Evolutionary conservation across 2,113 vertebrate genomes (phyloP).

Genomic region (Peromyscus californicus): DNA sequence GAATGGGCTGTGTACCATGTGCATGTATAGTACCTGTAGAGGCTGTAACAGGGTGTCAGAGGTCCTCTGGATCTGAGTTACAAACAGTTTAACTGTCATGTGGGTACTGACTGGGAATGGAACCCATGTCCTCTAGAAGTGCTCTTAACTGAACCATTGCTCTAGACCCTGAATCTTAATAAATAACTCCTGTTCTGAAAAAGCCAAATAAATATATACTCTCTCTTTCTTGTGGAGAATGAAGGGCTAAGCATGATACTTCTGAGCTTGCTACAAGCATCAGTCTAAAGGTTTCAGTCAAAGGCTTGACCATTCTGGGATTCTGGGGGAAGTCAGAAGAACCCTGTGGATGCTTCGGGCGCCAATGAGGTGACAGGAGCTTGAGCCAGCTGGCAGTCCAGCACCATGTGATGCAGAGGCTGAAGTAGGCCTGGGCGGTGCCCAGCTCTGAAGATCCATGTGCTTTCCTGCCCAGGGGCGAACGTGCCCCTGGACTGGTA

Average conservation of each 20-base stretch:
- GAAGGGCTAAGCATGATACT: background rate
- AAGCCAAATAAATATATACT: constrained; percentile 4
- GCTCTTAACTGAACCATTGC: background rate
- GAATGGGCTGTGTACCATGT: background rate
- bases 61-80: background rate
- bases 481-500: constrained; percentile 88
- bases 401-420: background rate
- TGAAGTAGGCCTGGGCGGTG: constrained; percentile 67
- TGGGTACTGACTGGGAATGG: background rate
- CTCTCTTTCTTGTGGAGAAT: background rate
- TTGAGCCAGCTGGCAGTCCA: background rate
- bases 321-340: background rate
- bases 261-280: background rate
- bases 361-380: background rate
- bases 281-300: background rate
- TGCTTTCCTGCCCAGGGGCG: constrained; percentile 83
- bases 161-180: constrained; percentile 4
- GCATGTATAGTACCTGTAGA: background rate
- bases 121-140: background rate
- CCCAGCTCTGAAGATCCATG: constrained; percentile 78
- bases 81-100: background rate
- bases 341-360: background rate
- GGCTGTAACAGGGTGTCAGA: background rate
- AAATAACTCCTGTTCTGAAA: constrained; percentile 10
- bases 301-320: background rate